phyloP scores from a whole-genome alignment of 2,797 vertebrate species.

The Buceros bicornis region DNA sequence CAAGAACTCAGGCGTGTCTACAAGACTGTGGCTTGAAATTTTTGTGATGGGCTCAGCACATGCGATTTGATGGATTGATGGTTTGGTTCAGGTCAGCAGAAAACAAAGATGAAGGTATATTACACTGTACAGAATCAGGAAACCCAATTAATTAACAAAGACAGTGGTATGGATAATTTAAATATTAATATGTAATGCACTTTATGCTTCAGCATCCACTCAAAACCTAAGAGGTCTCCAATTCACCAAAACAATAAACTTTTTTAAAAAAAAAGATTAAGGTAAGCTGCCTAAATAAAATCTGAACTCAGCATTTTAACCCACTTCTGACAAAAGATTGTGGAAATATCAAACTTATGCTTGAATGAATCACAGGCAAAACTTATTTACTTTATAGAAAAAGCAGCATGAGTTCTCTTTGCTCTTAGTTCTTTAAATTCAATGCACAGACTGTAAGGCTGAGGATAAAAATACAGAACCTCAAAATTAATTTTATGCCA shows the following conservation, averaged over 20 bases:
- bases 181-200: background rate
- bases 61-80: background rate
- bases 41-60: background rate
- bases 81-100: background rate
- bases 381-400: background rate
- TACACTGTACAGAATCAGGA: background rate
- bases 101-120: background rate
- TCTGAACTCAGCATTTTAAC: background rate
- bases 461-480: conserved; percentile 18
- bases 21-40: background rate
- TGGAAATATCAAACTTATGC: background rate
- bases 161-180: background rate
- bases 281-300: background rate
- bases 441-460: background rate
- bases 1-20: background rate
- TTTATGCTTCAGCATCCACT: background rate
- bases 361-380: background rate
- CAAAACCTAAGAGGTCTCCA: background rate
- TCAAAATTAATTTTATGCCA: background rate
- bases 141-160: background rate
- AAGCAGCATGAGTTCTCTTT: background rate
- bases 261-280: background rate
- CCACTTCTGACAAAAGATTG: background rate
- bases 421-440: background rate
- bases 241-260: background rate